Conservation (phyloP, 2,797 vertebrate genomes). For the Trichosurus vulpecula region DNA sequence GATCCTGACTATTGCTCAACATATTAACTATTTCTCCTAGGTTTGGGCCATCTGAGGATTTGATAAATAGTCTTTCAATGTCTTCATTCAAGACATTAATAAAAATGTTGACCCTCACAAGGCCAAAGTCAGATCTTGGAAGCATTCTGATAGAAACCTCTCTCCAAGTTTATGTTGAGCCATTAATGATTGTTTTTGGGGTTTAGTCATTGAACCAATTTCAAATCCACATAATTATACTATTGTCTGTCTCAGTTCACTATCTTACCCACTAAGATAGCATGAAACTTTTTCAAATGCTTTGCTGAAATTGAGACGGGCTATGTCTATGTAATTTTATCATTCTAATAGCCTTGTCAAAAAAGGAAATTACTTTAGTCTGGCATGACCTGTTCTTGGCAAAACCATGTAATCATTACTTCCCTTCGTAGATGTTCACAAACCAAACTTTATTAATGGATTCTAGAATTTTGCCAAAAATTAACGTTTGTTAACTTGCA, state of each 20-base stretch:
- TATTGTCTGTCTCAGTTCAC: not conserved
- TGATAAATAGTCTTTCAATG: too few species aligned
- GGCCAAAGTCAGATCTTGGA: too few species aligned
- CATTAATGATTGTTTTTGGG: not conserved
- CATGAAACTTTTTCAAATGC: not conserved
- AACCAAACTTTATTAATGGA: not conserved
- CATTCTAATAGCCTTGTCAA: not conserved
- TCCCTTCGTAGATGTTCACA: not conserved
- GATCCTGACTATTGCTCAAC: too few species aligned
- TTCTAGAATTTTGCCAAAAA: not conserved
- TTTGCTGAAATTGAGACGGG: not conserved
- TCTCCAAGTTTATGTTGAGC: not conserved
- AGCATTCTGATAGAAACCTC: too few species aligned
- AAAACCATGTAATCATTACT: not conserved
- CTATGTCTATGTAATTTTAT: not conserved
- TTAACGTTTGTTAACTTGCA: not conserved
- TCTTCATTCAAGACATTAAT: too few species aligned
- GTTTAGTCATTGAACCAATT: not conserved
- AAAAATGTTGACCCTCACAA: too few species aligned
- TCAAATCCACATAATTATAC: not conserved
- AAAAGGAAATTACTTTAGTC: not conserved
- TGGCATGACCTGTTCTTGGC: not conserved
- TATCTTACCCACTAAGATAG: not conserved
- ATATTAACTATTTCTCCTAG: too few species aligned
- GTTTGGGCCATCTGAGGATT: too few species aligned